Evolutionary conservation across 2,888 invertebrate species (phyloP).

Genomic region (Panzeria rudis): DNA sequence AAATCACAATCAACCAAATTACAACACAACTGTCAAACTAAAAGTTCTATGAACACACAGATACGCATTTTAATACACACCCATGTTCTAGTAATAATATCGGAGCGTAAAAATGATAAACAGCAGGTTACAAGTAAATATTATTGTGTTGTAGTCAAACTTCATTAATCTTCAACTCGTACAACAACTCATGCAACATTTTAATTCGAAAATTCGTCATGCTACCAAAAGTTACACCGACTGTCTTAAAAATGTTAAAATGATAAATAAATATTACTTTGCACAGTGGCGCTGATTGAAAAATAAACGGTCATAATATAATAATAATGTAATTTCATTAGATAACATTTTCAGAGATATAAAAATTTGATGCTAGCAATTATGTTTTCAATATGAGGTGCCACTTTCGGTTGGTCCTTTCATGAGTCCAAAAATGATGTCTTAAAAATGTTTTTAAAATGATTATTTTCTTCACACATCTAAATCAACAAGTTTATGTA

Average conservation of each 20-base stretch:
- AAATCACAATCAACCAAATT: constrained; percentile 35
- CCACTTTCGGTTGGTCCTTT: too few species aligned
- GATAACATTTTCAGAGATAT: too few species aligned
- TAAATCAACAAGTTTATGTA: too few species aligned
- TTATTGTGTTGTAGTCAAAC: constrained; percentile 63
- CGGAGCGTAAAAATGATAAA: constrained; percentile 69
- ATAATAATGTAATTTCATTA: background rate
- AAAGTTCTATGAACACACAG: background rate
- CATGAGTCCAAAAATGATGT: too few species aligned
- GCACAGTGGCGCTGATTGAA: background rate
- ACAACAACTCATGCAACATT: constrained; percentile 37
- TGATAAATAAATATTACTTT: constrained; percentile 14
- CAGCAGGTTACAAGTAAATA: constrained; percentile 63
- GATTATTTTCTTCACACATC: too few species aligned
- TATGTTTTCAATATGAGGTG: too few species aligned
- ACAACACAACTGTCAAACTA: constrained; percentile 38
- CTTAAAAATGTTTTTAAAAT: too few species aligned
- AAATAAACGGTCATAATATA: background rate
- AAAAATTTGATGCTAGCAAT: too few species aligned
- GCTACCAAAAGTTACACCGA: constrained; percentile 56
- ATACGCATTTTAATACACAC: constrained; percentile 20
- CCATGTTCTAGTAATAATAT: constrained; percentile 48
- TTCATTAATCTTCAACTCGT: constrained; percentile 69
- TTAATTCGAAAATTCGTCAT: constrained; percentile 63
- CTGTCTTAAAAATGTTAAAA: constrained; percentile 21